Base-by-base conservation (phyloP, 2,797 vertebrate genomes). In the Dallia pectoralis region DNA sequence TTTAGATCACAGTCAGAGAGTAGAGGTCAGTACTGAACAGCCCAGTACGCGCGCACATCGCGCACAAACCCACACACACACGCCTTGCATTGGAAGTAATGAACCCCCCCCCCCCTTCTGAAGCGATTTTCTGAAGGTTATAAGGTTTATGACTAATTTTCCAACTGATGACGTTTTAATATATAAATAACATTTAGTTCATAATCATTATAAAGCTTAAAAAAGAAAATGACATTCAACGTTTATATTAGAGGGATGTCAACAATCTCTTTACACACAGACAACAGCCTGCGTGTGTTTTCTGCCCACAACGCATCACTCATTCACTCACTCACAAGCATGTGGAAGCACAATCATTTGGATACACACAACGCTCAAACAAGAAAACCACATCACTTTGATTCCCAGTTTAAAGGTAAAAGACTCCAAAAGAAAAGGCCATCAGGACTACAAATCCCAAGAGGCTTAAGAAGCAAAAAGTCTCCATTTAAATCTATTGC, bases 401-500 rank as follows among this genome's bases (percentile, higher is more conserved):
- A 4, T 53, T 53, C 6, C 48, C n/a, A 53, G 1, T 80, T 83
- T 91, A 88, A 91, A 90, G 88, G 87, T 82, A 88, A 72, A 77
- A 56, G 76, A 72, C 76, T 9, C 68, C 71, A 74, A n/a, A n/a
- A 30, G 30, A 67, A 74, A 77, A 66, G 49, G 77, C 77, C 67
- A 75, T 68, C 51, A 74, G 59, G 75, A 77, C 74, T 82, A 67
- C 0, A 69, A 75, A 81, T 81, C 81, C 84, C 82, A 76, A 47
- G 77, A 87, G 84, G 81, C 87, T 82, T 30, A 53, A 61, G n/a
- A 22, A 36, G 48, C 19, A 72, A 81, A 81, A 86, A 68, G 80
- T 83, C 73, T 80, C 53, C 47, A 4, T 79, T 85, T 79, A 79
- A 76, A 81, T 87, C 82, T 91, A 92, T 92, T 92, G 87, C 89